Base-by-base conservation (phyloP, 2,888 invertebrate genomes). In the Xanthia togata region DNA sequence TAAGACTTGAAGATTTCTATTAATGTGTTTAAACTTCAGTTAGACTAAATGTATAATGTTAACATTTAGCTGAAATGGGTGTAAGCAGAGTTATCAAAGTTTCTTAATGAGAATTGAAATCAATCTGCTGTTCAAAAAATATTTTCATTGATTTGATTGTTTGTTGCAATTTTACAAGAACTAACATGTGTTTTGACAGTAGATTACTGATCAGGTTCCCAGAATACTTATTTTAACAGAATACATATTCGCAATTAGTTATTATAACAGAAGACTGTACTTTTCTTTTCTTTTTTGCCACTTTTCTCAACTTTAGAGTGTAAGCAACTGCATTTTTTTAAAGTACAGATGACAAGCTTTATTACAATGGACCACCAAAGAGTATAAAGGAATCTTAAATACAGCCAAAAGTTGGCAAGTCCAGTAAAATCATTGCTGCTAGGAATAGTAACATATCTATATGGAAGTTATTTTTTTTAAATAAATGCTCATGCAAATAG, bases 1-100 rank as follows among this genome's bases (percentile, higher is more conserved):
- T 82, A 81, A 69, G 65, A 82, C 74, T 82, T 71, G 75, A 88
- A 88, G 79, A 84, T 87, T 86, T 88, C 87, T 88, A 78, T 85
- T 86, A 70, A 76, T 70, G 73, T 76, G 83, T 59, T 63, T 63
- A 70, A 73, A 83, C 71, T 82, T 72, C 64, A 77, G 31, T 44
- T 55, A 72, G 71, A 81, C 62, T 69, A 44, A 63, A 60, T 67
- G 38, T 55, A 68, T 68, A 47, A 78, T 47, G 44, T 65, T 62
- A 14, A 55, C 44, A 17, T 41, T 74, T 74, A 41, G 69, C 8
- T 64, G n/a, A 12, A 41, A 62, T 50, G 59, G 57, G 62, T 31
- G 50, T 63, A 72, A 67, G 74, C 83, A 83, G 83, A 60, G 35
- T 41, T 35, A 41, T 41, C 11, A 59, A 20, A 31, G 1, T 79